Evolutionary conservation across 2,888 invertebrate genomes (phyloP).

Genomic region (Deilephila elpenor): DNA sequence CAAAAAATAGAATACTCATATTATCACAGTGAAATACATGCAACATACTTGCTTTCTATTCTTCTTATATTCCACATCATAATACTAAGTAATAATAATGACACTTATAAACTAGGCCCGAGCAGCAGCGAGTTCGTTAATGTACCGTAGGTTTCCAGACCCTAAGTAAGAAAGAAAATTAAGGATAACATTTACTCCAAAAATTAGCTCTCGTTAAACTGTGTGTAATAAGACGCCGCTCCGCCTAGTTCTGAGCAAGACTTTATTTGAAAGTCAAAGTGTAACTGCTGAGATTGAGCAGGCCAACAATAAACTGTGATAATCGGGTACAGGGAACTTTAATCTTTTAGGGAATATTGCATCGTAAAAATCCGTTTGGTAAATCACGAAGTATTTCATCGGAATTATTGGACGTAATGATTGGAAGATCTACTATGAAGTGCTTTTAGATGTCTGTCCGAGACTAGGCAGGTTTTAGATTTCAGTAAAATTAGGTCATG

Average conservation of each 20-base stretch:
- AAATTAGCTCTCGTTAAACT: slow-evolving; percentile 6
- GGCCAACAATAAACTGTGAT: slow-evolving; percentile 13
- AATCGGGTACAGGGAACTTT: not conserved
- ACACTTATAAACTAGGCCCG: not conserved
- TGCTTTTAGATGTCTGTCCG: not conserved
- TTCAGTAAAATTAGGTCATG: not conserved
- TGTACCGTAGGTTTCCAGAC: slow-evolving; percentile 2
- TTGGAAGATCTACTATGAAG: slow-evolving; percentile 11
- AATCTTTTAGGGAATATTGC: slow-evolving; percentile 5
- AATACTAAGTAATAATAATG: not conserved
- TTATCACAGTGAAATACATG: no score
- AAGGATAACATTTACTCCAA: slow-evolving; percentile 2
- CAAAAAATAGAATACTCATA: no score
- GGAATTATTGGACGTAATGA: slow-evolving; percentile 7
- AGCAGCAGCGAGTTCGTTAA: not conserved
- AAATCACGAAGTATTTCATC: slow-evolving; percentile 18
- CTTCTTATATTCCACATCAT: not conserved
- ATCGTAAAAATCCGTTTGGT: slow-evolving; percentile 4
- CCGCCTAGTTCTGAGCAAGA: not conserved
- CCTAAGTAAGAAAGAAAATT: not conserved
- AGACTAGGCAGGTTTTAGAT: not conserved
- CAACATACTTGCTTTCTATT: no score
- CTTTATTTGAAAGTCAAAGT: slow-evolving; percentile 13
- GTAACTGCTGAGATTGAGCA: slow-evolving; percentile 4
- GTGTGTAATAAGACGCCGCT: not conserved